Evolutionary conservation across 2,888 invertebrate species (phyloP), one percentile per base, ranked within the genome.

Genomic region (Marasmarcha lunaedactyla): DNA sequence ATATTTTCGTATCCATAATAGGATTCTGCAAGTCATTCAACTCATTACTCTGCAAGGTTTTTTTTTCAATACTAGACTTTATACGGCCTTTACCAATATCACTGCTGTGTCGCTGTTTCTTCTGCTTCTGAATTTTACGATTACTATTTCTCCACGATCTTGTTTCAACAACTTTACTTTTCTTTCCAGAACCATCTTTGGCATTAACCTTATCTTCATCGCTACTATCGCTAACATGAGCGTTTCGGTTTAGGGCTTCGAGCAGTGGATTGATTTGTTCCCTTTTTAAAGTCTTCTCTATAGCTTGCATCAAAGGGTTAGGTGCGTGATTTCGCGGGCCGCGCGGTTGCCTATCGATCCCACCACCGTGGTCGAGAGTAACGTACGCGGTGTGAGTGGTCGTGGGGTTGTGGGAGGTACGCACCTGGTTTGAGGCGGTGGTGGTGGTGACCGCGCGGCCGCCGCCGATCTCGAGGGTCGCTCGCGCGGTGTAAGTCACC

Each of bases 401-500:
- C 20, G 20, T 7, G 20, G 20, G 20, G 20, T 3, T 3, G 4
- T 20, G 20, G 20, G 20, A 20, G 20, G 62, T 76, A 77, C 81
- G 76, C 77, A 81, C 81, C 81, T 81, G 81, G 66, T 79, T 74
- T 66, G 81, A 77, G 46, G 81, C 69, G 58, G 84, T 76, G 67
- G 81, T 78, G 71, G 73, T 76, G 66, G 83, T 79, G 70, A 77
- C 74, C 62, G 81, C 79, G 71, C 83, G 81, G 66, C 74, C 71
- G 68, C 76, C 73, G 63, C 79, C 83, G 62, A 84, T 84, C 71
- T 85, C 85, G 52, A 84, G 72, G 44, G 79, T 77, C 42, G 83
- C 81, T 55, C 81, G 76, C 56, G 84, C 78, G 52, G 84, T 85
- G 66, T 83, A 85, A 64, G 76, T 79, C 70, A 79, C 68, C 62